A percentile compares a stretch with the other conserved stretches of the same genome.
phyloP scores from a whole-genome alignment of 1,140 invertebrate genomes.

The Heliconius himera region DNA sequence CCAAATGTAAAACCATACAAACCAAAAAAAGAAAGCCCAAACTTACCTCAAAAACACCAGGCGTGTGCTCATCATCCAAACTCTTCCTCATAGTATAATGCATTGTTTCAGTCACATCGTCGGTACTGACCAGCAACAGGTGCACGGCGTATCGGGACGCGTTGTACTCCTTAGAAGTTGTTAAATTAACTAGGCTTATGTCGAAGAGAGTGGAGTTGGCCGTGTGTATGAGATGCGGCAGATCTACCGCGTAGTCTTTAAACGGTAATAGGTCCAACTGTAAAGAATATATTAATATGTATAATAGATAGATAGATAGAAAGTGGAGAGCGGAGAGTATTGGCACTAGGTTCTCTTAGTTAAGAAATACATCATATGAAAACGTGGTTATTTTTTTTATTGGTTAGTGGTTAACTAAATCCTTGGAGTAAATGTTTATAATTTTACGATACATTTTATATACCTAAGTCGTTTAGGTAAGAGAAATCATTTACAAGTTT shows the following conservation, averaged over 20 bases:
- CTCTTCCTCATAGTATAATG: constrained; percentile 80
- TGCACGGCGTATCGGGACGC: constrained; percentile 84
- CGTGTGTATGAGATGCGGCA: constrained; percentile 85
- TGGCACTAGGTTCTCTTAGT: no score
- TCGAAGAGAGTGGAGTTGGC: constrained; percentile 85
- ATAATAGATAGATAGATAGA: neutral
- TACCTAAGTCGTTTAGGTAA: no score
- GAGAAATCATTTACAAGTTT: no score
- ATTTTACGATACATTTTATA: no score
- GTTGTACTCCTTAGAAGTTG: constrained; percentile 72
- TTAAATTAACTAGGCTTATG: constrained; percentile 82
- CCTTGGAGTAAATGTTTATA: no score
- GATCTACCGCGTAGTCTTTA: constrained; percentile 75
- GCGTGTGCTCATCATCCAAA: constrained; percentile 88
- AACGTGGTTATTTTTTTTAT: no score
- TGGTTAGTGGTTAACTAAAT: no score
- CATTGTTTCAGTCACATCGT: constrained; percentile 62
- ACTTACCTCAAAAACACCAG: constrained; percentile 86
- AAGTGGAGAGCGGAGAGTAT: no score
- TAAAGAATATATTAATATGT: neutral
- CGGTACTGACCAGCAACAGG: constrained; percentile 78
- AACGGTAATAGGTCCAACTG: constrained; percentile 82
- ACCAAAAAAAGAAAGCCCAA: no score
- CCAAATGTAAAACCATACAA: no score
- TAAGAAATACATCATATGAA: no score